phyloP scores from a whole-genome alignment of 2,888 invertebrate species.

The Uloborus plumipes region DNA sequence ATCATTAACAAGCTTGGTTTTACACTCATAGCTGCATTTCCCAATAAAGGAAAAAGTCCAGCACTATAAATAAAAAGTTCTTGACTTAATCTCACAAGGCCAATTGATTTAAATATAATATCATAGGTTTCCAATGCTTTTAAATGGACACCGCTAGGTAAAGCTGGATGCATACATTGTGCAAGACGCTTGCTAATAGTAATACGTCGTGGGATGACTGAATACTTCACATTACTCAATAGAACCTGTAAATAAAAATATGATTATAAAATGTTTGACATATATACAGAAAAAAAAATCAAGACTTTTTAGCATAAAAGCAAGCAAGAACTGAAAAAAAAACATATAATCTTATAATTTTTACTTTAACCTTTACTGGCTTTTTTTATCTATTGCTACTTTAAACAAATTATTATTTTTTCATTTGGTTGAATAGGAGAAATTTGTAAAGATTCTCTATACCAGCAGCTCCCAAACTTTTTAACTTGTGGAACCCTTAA shows the following conservation, averaged over 20 bases:
- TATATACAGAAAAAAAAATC: too few relatives aligned
- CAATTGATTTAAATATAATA: constrained; percentile 90
- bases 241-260: constrained; percentile 77
- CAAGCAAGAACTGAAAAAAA: background rate
- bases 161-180: constrained; percentile 92
- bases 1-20: constrained; percentile 84
- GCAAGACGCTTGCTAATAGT: constrained; percentile 91
- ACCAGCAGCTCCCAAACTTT: too few relatives aligned
- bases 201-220: constrained; percentile 86
- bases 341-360: too few relatives aligned
- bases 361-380: too few relatives aligned
- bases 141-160: constrained; percentile 91
- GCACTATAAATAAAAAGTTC: constrained; percentile 88
- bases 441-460: too few relatives aligned
- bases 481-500: too few relatives aligned
- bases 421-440: too few relatives aligned
- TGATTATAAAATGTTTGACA: too few relatives aligned
- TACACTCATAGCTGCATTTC: constrained; percentile 91
- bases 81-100: constrained; percentile 81
- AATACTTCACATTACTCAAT: constrained; percentile 83
- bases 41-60: constrained; percentile 89
- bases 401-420: too few relatives aligned
- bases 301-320: background rate
- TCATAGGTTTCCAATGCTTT: constrained; percentile 93
- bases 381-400: too few relatives aligned